Base-by-base conservation (phyloP, 2,113 vertebrate genomes). In the Suricata suricatta region DNA sequence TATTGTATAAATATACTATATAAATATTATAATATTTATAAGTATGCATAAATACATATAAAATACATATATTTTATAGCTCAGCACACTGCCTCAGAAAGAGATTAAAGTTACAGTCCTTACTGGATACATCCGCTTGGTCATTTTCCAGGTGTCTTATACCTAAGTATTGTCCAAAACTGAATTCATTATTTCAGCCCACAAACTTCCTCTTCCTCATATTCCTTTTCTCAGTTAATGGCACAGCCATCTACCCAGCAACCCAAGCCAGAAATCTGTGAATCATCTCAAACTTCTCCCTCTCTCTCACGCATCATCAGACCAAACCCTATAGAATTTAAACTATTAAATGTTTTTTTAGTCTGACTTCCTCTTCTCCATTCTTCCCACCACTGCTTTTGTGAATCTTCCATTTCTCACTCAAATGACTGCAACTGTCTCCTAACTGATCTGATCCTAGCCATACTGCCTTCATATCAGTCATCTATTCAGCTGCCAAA, bases 191-290 rank as follows among this genome's bases (percentile, higher is more conserved):
- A 80, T 93, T 90, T 96, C 33, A 57, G 60, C 63, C 68, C 74
- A 79, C 31, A 84, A 80, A 87, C 50, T 38, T 97, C 79, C 60
- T 91, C 79, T 93, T 96, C 27, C 27, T 38, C 47, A 21, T 15
- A 57, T 47, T 72, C 35, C 38, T 95, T 76, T 92, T 93, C 82
- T 97, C 41, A 82, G 72, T 66, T 87, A 83, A 95, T n/a, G 94
- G 63, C 5, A 76, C 17, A 63, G 76, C 33, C 52, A 66, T 72
- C 11, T n/a, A 84, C 33, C 77, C 74, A 87, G 50, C 63, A 31
- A 95, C 72, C 60, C 64, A 88, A 95, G 44, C 29, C 66, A 96
- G 86, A 92, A 86, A 93, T 87, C 92, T 77, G 16, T 25, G 81
- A 96, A 54, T 93, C 54, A 86, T 84, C 52, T 41, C 47, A 86